Base-by-base conservation (phyloP, 1,140 invertebrate species). In the Mercenaria mercenaria region DNA sequence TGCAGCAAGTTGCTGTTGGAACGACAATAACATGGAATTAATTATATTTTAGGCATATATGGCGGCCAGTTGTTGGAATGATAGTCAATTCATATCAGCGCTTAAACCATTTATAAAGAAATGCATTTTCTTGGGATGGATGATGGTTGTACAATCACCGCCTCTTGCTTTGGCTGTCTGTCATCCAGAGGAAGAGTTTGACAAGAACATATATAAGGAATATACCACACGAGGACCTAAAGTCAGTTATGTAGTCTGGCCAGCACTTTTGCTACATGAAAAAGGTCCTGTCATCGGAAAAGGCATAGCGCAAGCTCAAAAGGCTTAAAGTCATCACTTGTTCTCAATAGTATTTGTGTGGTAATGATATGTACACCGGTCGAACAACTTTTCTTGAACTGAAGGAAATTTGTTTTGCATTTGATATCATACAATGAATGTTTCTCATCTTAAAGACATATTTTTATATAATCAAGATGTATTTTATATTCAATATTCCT, bases 11-110 rank as follows among this genome's bases (percentile, higher is more conserved):
- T n/a, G n/a, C n/a, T n/a, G n/a, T n/a, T n/a, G n/a, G n/a, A n/a
- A n/a, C n/a, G n/a, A n/a, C n/a, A n/a, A n/a, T n/a, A n/a, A n/a
- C n/a, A n/a, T n/a, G n/a, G n/a, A n/a, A n/a, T n/a, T n/a, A n/a
- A n/a, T n/a, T n/a, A n/a, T 39, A 4, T 82, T 82, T 20, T 29
- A 82, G 80, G 80, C 80, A 37, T 82, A 82, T 50, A 67, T 82
- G 8, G 29, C 64, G 29, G 80, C 56, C 29, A 82, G 56, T 18
- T 47, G 43, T 6, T 82, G 56, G 59, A 64, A 20, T 10, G n/a
- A 4, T 26, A n/a, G 52, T 26, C 29, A 82, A 4, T 50, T 13
- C 67, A 32, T 82, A n/a, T 23, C 56, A 39, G 23, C 32, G 4
- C 18, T 82, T 10, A 82, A 82, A 47, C 80, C 80, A 43, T 82